Conservation (phyloP, 2,113 vertebrate species). For the Anseranas semipalmata region DNA sequence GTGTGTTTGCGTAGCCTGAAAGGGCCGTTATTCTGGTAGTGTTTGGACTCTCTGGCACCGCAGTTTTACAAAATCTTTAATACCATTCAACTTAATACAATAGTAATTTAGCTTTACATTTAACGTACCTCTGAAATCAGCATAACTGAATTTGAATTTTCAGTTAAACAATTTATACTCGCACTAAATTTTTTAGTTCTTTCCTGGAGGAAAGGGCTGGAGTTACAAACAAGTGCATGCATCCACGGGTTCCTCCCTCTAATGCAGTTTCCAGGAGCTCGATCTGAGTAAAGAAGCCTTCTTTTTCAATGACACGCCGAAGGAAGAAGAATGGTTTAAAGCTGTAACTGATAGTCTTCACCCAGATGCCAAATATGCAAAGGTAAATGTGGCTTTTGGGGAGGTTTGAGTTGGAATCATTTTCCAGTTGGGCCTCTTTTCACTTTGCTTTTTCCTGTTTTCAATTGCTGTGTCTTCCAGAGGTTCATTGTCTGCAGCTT, state of each 20-base stretch:
- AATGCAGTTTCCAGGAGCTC: constrained; percentile 92
- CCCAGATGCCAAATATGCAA: constrained; percentile 91
- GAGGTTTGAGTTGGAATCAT: neutral
- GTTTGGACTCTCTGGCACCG: neutral
- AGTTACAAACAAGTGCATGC: neutral
- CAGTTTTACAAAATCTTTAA: neutral
- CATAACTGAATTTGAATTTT: neutral
- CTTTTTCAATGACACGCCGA: constrained; percentile 95
- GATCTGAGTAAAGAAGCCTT: constrained; percentile 98
- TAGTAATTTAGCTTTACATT: neutral
- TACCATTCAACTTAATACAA: neutral
- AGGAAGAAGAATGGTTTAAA: constrained; percentile 95
- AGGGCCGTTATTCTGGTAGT: neutral
- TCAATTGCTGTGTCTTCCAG: neutral
- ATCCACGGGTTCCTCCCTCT: constrained; percentile 53
- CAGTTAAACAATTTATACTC: neutral
- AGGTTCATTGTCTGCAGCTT: neutral
- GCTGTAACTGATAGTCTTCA: constrained; percentile 91
- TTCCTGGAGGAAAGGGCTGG: constrained; percentile 2
- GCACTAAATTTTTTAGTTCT: neutral
- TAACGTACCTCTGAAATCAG: neutral
- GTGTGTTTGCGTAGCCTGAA: neutral
- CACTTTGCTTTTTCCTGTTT: neutral
- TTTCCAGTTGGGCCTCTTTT: neutral
- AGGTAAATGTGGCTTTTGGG: constrained; percentile 80